Base-by-base conservation (phyloP, 1,140 invertebrate genomes). In the Sitobion miscanthi region DNA sequence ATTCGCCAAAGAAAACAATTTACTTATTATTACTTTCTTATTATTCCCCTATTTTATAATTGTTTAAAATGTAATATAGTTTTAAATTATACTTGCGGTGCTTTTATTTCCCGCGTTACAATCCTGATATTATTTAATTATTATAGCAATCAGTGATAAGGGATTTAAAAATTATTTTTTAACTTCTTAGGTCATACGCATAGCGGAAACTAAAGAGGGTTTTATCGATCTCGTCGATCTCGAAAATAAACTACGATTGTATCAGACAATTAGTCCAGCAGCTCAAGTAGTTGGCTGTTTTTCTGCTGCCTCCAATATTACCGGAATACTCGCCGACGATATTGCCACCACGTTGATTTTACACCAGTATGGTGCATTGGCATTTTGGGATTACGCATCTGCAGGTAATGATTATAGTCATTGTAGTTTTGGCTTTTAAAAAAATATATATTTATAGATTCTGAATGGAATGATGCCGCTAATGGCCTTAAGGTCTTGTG, bases 321-420 rank as follows among this genome's bases (percentile, higher is more conserved):
- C 98, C 21, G 98, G 98, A n/a, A 97, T 98, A 91, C 95, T 98
- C 86, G 96, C 97, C 87, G 98, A 99, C 96, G 97, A 98, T 94
- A 96, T 98, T 52, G 96, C 97, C 1, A 97, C 98, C 17, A 98
- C 98, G 3, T 95, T 97, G 25, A 95, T 98, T 2, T 96, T 99
- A 17, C 98, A 98, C 94, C 97, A 97, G 94, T 97, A 98, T 95
- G 97, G 97, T 6, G 98, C 98, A 6, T 96, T 98, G 91, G 97
- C 97, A 7, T 97, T 99, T 94, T 99, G 98, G 98, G 98, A 99
- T 95, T 99, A 98, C 95, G 98, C 98, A 9, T 96, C 98, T 20
- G 97, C 97, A 87, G 96, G 96, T 96, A 94, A 94, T 85, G 17
- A 77, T 77, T 69, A n/a, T 25, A n/a, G 62, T n/a, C n/a, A 77